These are phyloP conservation scores for Icerya purchasi DNA, from an alignment of 2,888 invertebrate species.

Conservation along the genomic window DNA sequence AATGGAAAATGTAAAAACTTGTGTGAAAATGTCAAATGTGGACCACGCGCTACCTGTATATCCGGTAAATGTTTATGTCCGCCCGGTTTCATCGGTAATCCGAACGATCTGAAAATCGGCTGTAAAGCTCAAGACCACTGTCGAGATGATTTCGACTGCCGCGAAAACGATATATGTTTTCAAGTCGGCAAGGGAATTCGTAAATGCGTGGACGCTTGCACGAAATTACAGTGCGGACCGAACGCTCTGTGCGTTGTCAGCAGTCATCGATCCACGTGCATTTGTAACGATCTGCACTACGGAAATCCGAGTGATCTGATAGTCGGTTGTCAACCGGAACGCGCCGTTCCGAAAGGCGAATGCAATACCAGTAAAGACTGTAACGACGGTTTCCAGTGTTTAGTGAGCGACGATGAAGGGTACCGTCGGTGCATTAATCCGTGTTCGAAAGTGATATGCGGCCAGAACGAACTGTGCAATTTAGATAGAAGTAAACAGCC, in stretches of 20 bases:
- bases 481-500: slow-evolving; percentile 42
- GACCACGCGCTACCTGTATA: slow-evolving; percentile 30
- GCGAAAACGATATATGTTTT: slow-evolving; percentile 67
- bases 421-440: slow-evolving; percentile 49
- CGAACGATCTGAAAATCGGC: slow-evolving; percentile 42
- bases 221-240: slow-evolving; percentile 71
- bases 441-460: slow-evolving; percentile 60
- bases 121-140: slow-evolving; percentile 57
- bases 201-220: slow-evolving; percentile 70
- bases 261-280: slow-evolving; percentile 64
- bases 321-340: slow-evolving; percentile 53
- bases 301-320: slow-evolving; percentile 64
- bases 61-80: slow-evolving; percentile 37
- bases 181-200: slow-evolving; percentile 54
- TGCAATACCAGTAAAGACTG: slow-evolving; percentile 53
- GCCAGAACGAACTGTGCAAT: slow-evolving; percentile 53
- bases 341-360: slow-evolving; percentile 33
- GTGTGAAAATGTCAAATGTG: slow-evolving; percentile 31
- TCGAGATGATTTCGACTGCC: slow-evolving; percentile 58
- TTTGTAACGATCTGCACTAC: slow-evolving; percentile 58
- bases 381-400: slow-evolving; percentile 43
- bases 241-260: slow-evolving; percentile 69
- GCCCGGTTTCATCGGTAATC: slow-evolving; percentile 38
- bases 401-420: slow-evolving; percentile 35
- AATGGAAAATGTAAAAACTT: slow-evolving; percentile 36